Percentiles rank a stretch among this genome's conserved stretches.
Evolutionary conservation across 2,888 invertebrate species (phyloP).

Genomic region (Plagodis pulveraria): DNA sequence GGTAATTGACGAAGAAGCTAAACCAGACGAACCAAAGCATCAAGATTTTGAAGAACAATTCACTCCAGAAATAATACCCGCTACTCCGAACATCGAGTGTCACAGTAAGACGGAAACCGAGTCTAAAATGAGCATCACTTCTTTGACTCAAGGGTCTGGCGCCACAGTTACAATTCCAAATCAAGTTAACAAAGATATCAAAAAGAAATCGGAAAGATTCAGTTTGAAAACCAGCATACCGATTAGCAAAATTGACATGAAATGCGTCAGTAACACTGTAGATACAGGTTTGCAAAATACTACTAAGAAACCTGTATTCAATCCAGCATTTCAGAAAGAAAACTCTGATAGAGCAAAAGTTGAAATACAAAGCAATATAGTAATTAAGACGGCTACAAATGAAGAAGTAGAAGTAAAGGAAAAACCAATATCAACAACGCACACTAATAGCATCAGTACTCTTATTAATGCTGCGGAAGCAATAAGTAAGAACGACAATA

Average conservation of each 20-base stretch:
- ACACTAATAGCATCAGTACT: constrained; percentile 59
- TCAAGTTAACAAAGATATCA: constrained; percentile 52
- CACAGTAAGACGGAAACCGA: constrained; percentile 45
- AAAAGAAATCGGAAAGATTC: constrained; percentile 71
- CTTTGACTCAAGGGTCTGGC: constrained; percentile 65
- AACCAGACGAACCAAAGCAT: constrained; percentile 45
- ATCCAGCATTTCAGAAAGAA: constrained; percentile 47
- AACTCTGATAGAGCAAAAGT: constrained; percentile 50
- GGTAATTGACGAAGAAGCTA: constrained; percentile 37
- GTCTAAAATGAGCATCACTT: constrained; percentile 66
- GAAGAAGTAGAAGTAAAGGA: constrained; percentile 58
- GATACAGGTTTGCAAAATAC: constrained; percentile 33
- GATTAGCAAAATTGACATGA: constrained; percentile 78
- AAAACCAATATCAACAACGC: constrained; percentile 29
- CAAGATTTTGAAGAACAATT: constrained; percentile 76
- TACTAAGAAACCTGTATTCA: constrained; percentile 46
- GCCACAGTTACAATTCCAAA: constrained; percentile 55
- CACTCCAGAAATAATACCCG: constrained; percentile 63
- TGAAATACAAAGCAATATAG: constrained; percentile 76
- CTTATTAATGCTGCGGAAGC: constrained; percentile 71
- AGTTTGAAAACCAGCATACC: constrained; percentile 81
- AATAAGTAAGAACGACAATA: constrained; percentile 63
- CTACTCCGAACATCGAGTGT: constrained; percentile 47
- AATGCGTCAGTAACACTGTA: constrained; percentile 59
- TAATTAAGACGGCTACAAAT: constrained; percentile 66